A percentile compares a stretch with the other conserved stretches of the same genome.
Conservation (phyloP, 2,888 invertebrate genomes). For the Hesperia comma region DNA sequence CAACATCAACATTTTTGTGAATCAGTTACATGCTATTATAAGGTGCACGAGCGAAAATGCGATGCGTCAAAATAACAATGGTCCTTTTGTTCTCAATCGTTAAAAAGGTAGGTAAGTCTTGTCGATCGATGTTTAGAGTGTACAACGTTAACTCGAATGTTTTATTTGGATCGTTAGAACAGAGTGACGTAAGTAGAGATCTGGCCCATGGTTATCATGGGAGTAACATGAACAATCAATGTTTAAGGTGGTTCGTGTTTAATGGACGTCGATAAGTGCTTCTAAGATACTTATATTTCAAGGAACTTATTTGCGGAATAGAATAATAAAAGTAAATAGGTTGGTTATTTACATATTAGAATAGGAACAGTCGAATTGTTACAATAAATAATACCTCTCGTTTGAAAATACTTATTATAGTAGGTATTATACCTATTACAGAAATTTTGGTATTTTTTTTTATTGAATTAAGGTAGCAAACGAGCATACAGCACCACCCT, state of each 20-base stretch:
- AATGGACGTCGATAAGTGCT: no score
- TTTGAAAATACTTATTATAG: no score
- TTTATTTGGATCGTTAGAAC: conserved; percentile 22
- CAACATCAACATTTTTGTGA: background rate
- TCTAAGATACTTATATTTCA: no score
- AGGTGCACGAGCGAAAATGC: conserved; percentile 31
- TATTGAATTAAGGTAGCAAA: no score
- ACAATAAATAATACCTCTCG: no score
- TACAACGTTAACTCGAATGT: conserved; percentile 8
- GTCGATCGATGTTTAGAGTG: background rate
- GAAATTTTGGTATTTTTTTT: no score
- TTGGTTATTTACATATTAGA: no score
- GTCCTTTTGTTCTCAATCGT: conserved; percentile 18
- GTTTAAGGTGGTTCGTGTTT: background rate
- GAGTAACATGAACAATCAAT: background rate
- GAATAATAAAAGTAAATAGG: no score
- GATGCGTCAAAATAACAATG: conserved; percentile 31
- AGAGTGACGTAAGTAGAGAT: conserved; percentile 35
- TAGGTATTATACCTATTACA: no score
- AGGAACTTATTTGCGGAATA: no score
- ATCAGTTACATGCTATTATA: background rate
- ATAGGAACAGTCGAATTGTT: no score
- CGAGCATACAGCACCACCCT: no score
- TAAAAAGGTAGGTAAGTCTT: background rate
- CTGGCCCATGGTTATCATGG: conserved; percentile 18